Evolutionary conservation across 2,113 vertebrate genomes (phyloP).

Genomic region (Dendrocopos noguchii): DNA sequence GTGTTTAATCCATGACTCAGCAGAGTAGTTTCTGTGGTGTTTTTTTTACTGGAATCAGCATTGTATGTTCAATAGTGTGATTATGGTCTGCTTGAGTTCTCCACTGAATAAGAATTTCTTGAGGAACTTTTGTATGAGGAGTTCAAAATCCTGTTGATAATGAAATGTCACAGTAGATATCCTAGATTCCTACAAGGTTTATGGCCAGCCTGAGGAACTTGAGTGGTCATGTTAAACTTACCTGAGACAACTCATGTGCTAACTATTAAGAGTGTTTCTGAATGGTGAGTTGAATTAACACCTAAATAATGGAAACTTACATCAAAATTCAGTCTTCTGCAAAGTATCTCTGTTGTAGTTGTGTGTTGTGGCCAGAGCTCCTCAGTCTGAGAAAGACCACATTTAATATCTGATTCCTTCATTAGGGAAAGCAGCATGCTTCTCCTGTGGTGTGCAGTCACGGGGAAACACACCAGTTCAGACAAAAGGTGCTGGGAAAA

Average conservation of each 20-base stretch:
- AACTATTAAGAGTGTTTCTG: not conserved
- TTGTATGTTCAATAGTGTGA: not conserved
- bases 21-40: not conserved
- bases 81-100: not conserved
- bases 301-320: not conserved
- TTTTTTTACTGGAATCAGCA: not conserved
- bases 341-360: not conserved
- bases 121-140: not conserved
- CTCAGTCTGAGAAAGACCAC: not conserved
- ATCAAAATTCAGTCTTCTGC: not conserved
- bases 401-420: not conserved
- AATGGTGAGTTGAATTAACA: not conserved
- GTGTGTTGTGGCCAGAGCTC: not conserved
- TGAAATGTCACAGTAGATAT: not conserved
- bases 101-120: not conserved
- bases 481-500: not conserved
- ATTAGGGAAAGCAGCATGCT: not conserved
- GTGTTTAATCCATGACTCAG: not conserved
- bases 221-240: not conserved
- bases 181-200: not conserved
- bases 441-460: accelerated
- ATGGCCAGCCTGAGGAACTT: not conserved
- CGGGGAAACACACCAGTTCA: accelerated
- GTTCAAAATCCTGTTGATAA: not conserved
- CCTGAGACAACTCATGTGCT: accelerated